Evolutionary conservation across 1,140 invertebrate species (phyloP).

Genomic region (Leptinotarsa undecemlineata): DNA sequence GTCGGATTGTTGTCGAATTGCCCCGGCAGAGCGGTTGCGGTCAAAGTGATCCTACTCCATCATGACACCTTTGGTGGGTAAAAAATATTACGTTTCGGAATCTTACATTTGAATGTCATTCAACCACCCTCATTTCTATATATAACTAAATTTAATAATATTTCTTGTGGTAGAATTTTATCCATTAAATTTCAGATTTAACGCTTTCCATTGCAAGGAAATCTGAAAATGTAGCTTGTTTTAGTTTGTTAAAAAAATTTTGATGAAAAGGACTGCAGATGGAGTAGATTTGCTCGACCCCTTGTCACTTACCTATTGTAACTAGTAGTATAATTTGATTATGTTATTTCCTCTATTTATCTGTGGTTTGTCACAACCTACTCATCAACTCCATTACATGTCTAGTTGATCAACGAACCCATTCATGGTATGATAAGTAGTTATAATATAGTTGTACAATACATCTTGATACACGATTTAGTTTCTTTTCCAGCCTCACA

Average conservation of each 20-base stretch:
- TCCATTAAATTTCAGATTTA: no score
- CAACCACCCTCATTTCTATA: no score
- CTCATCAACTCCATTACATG: slow-evolving; percentile 48
- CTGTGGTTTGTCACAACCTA: slow-evolving; percentile 50
- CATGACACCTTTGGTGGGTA: slow-evolving; percentile 12
- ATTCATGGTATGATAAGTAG: slow-evolving; percentile 39
- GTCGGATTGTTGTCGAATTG: slow-evolving; percentile 15
- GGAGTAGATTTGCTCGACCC: slow-evolving; percentile 7
- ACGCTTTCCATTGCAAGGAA: no score
- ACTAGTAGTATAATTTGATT: slow-evolving; percentile 25
- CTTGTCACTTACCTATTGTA: slow-evolving; percentile 19
- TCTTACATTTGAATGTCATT: neutral
- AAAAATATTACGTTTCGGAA: neutral
- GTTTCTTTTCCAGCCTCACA: slow-evolving; percentile 24
- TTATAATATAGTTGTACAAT: slow-evolving; percentile 22
- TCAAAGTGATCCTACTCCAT: slow-evolving; percentile 10
- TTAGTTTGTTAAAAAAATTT: neutral
- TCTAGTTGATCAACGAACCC: slow-evolving; percentile 38
- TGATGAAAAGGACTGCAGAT: slow-evolving; percentile 1
- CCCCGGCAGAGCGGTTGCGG: slow-evolving; percentile 18
- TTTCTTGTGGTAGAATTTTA: no score
- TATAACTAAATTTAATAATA: no score
- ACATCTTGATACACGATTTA: slow-evolving; percentile 1
- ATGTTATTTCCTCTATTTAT: slow-evolving; percentile 35
- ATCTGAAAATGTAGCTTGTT: neutral